Evolutionary conservation across 2,888 invertebrate species (phyloP), one percentile per base, ranked within the genome.

Genomic region (Stenodema calcarata): DNA sequence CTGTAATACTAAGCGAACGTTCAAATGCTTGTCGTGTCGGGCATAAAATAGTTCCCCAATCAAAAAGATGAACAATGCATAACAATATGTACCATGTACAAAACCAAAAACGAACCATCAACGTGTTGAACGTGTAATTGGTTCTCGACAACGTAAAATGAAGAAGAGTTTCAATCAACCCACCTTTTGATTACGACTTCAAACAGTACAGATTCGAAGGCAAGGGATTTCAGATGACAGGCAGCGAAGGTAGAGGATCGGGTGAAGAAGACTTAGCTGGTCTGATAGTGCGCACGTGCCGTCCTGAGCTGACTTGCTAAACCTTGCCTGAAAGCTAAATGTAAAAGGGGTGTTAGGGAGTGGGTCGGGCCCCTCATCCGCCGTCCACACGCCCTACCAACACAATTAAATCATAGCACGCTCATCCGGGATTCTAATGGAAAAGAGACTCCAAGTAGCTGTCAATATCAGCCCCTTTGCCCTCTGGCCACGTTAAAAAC

Each of bases 371-470:
- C 78, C 27, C 44, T n/a, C 14, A 16, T 42, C 83, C 23, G n/a
- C 42, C 73, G 2, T 42, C 73, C 47, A 54, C 80, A 80, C 80
- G 80, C 80, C 84, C 84, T 54, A 18, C 84, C 44, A 47, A 84
- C 84, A 75, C 84, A 84, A 84, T 84, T 84, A 84, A 84, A 84
- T 84, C 84, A 84, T 84, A 84, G 84, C 73, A 84, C 84, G 84
- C 73, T 84, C 73, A 84, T 84, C 84, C 84, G 84, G 62, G 82
- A 54, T 82, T 47, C 84, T 84, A 84, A 84, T 84, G 84, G 84
- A 84, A 84, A 75, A 84, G 84, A 84, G 54, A 47, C 70, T 73
- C 84, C 84, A 84, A 84, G 84, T 84, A 84, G 84, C 84, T 84
- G 84, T 84, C 84, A 84, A 84, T 70, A 73, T 75, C 84, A 84